Percentiles rank a stretch among this genome's conserved stretches.
These are phyloP conservation scores for Andrena flavipes DNA, from an alignment of 2,888 invertebrate genomes.

Conservation along the genomic window DNA sequence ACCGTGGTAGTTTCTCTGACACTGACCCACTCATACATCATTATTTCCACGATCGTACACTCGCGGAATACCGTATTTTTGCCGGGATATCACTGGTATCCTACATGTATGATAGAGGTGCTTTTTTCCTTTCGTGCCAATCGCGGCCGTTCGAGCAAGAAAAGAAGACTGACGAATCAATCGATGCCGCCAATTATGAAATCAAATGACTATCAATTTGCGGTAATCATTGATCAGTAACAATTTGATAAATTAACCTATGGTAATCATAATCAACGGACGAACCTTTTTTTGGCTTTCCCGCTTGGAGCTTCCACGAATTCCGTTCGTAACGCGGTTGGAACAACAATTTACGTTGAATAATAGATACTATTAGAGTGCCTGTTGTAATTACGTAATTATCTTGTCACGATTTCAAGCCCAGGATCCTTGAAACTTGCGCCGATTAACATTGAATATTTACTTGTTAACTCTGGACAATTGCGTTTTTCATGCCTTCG, in stretches of 20 bases:
- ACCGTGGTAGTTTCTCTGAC: conserved; percentile 10
- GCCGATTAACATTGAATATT: conserved; percentile 35
- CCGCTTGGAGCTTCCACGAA: conserved; percentile 26
- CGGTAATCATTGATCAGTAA: background rate
- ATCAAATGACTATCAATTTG: conserved; percentile 8
- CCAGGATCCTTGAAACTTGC: conserved; percentile 37
- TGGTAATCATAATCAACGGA: background rate
- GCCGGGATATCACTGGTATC: conserved; percentile 4
- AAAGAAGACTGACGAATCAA: conserved; percentile 13
- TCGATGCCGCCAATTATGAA: background rate
- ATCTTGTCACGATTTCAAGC: conserved; percentile 46
- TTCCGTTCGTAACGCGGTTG: conserved; percentile 15
- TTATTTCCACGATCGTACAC: conserved; percentile 1
- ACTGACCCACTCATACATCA: conserved; percentile 14
- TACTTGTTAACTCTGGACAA: background rate
- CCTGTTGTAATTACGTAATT: conserved; percentile 50
- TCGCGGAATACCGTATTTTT: conserved; percentile 1
- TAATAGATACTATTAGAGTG: conserved; percentile 30
- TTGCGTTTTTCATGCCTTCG: conserved; percentile 1
- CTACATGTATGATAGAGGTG: background rate
- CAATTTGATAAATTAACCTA: background rate
- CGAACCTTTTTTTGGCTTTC: conserved; percentile 29
- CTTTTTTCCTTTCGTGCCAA: background rate
- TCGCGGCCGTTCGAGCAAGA: background rate
- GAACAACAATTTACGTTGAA: conserved; percentile 39